Evolutionary conservation across 2,888 invertebrate genomes (phyloP), one percentile per base, ranked within the genome.

Genomic region (Lamproptera curius): DNA sequence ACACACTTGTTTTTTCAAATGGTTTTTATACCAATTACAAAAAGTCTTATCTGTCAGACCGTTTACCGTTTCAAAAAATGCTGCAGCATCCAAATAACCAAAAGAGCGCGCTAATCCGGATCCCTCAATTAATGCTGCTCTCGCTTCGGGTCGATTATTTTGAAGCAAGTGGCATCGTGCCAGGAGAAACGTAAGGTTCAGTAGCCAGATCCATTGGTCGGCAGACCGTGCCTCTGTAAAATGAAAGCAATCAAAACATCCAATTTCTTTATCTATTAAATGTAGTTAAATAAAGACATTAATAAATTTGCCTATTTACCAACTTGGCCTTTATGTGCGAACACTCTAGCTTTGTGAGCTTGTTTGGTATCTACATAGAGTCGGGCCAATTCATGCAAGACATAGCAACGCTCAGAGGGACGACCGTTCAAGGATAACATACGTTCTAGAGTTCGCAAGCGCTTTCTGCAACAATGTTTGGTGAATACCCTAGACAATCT

Each of bases 91-190:
- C 20, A 46, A 28, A 41, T 61, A 67, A 1, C 73, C 72, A 44
- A 60, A 76, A 1, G 66, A 59, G 33, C 50, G 52, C 11, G 60
- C 60, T 3, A 60, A 42, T 16, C 48, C 58, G 11, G 57, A 59
- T 26, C 61, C 65, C 41, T 87, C 85, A 1, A 85, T 53, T 1
- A 87, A 58, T 9, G 74, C 70, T 0, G 82, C 84, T 1, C 83
- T 65, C 1, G 80, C 73, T 56, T 87, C 85, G 0, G 85, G 76
- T 0, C 85, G 63, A 51, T 86, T 86, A 56, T 81, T 85, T 53
- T 81, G 84, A 5, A 79, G 69, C 14, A 86, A 62, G 50, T 86
- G 81, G 53, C 84, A 76, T 9, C 81, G 75, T 1, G 84, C 82
- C 39, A 85, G 56, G 10, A 85, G 62, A 52, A 87, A 87, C 0